Conservation (phyloP, 2,113 vertebrate genomes). For the Gnathonemus echidnorhynchus region DNA sequence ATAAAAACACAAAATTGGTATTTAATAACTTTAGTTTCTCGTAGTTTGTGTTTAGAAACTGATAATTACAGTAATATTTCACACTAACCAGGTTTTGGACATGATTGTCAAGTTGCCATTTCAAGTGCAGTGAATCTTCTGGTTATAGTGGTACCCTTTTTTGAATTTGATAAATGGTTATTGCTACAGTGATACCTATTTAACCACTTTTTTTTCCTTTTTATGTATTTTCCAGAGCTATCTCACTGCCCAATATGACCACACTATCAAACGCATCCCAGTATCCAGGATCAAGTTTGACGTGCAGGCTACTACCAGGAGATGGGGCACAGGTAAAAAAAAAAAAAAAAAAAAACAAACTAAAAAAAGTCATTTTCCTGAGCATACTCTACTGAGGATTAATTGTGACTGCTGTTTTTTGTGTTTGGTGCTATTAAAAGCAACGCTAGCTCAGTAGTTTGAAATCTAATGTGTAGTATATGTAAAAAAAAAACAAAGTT, state of each 20-base stretch:
- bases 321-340: constrained; percentile 72
- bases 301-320: constrained; percentile 66
- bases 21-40: background rate
- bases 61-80: background rate
- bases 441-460: background rate
- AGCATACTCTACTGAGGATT: too few relatives aligned
- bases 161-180: background rate
- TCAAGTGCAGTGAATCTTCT: background rate
- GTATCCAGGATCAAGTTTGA: constrained; percentile 56
- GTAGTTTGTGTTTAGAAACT: background rate
- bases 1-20: background rate
- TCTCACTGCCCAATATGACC: constrained; percentile 71
- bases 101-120: background rate
- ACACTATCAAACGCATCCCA: constrained; percentile 63
- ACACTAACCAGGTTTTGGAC: background rate
- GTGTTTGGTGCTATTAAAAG: background rate
- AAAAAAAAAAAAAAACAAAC: background rate
- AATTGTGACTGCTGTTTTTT: background rate
- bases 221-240: constrained; percentile 29
- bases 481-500: background rate
- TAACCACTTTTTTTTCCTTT: background rate
- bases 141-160: background rate
- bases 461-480: background rate
- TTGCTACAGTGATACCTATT: background rate
- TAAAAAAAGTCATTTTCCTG: background rate